These are phyloP conservation scores for Onthophagus taurus DNA, from an alignment of 1,140 invertebrate species.

Conservation along the genomic window DNA sequence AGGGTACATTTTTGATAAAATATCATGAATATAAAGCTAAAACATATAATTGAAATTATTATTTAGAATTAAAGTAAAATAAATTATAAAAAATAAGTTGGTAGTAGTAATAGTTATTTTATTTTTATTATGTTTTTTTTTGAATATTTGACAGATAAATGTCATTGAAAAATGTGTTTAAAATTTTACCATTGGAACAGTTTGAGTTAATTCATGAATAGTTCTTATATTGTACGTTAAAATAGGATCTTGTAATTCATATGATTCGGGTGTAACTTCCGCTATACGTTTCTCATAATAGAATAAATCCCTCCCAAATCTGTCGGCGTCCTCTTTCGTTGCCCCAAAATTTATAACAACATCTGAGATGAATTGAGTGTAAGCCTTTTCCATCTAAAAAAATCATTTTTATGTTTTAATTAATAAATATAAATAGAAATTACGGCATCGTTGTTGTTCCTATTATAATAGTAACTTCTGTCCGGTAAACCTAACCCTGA, in stretches of 20 bases:
- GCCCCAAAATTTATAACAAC: constrained; percentile 40
- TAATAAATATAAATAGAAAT: too few species aligned
- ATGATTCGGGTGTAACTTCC: constrained; percentile 40
- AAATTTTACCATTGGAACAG: constrained; percentile 41
- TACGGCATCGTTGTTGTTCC: constrained; percentile 34
- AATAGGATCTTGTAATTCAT: constrained; percentile 35
- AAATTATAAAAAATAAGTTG: constrained; percentile 1
- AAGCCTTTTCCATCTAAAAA: constrained; percentile 42
- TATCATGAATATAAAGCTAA: constrained; percentile 46
- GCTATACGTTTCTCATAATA: constrained; percentile 51
- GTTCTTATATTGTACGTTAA: constrained; percentile 35
- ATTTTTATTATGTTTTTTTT: background rate
- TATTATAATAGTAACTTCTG: constrained; percentile 42
- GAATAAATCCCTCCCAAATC: constrained; percentile 49
- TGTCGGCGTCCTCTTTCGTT: constrained; percentile 38
- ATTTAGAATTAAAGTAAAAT: background rate
- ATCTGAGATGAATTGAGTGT: constrained; percentile 48
- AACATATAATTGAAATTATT: constrained; percentile 15
- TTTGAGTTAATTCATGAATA: constrained; percentile 37
- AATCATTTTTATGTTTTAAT: too few species aligned
- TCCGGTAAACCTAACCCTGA: constrained; percentile 46
- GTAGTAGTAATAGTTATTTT: background rate
- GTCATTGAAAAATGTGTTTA: too few species aligned
- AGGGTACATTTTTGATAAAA: constrained; percentile 47
- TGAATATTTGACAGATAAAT: too few species aligned